Percentiles rank a stretch among this genome's conserved stretches.
phyloP scores from a whole-genome alignment of 64 coral and sea anemone species.

The Pocillopora damicornis region DNA sequence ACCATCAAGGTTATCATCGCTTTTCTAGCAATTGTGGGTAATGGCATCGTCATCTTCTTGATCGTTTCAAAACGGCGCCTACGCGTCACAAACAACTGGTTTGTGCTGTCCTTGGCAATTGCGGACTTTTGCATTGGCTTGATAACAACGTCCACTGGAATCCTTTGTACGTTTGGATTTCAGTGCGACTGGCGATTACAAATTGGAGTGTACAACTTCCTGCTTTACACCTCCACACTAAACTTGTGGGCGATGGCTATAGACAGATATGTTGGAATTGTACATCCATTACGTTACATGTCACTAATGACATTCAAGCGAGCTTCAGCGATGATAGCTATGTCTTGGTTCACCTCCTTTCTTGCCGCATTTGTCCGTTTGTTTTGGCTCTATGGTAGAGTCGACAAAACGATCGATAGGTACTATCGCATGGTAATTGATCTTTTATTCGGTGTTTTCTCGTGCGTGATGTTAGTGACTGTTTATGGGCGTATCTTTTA shows the following conservation, averaged over 20 bases:
- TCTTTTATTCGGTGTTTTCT: neutral
- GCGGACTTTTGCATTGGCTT: constrained; percentile 46
- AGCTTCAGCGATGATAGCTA: neutral
- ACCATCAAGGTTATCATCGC: constrained; percentile 31
- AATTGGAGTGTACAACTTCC: constrained; percentile 8
- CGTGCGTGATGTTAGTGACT: neutral
- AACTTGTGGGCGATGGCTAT: constrained; percentile 25
- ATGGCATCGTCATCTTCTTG: constrained; percentile 48
- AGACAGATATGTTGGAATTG: constrained; percentile 19
- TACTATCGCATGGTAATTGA: neutral
- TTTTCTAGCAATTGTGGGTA: constrained; percentile 25
- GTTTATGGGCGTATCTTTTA: neutral
- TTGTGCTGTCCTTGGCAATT: constrained; percentile 38
- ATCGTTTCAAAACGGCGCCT: constrained; percentile 29
- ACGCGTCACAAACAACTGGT: constrained; percentile 41
- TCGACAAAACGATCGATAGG: neutral
- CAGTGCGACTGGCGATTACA: constrained; percentile 27
- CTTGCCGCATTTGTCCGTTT: constrained; percentile 10
- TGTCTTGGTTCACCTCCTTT: neutral
- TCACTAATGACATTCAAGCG: constrained; percentile 7
- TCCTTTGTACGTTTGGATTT: neutral
- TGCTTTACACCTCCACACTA: neutral
- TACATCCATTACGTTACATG: constrained; percentile 5
- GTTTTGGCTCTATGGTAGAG: neutral
- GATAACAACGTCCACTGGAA: neutral